These are phyloP conservation scores for Neopelma chrysocephalum DNA, from an alignment of 2,797 vertebrate genomes.

Conservation along the genomic window DNA sequence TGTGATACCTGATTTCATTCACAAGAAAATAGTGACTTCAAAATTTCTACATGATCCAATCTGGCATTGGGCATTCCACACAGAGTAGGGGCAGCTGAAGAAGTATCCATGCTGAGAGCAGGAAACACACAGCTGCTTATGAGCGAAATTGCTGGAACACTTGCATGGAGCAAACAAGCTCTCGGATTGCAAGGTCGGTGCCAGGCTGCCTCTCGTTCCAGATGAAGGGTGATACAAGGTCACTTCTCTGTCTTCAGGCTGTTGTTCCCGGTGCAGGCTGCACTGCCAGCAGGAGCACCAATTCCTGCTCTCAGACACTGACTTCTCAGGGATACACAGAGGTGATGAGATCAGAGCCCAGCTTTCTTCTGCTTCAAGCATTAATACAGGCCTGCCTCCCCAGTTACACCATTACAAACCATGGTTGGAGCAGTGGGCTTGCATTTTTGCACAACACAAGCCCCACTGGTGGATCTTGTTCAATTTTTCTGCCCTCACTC, in stretches of 20 bases:
- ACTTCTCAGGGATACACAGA: not conserved
- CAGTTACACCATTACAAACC: not conserved
- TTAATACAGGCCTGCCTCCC: not conserved
- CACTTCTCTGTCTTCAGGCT: not conserved
- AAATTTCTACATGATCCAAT: not conserved
- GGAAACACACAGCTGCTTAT: not conserved
- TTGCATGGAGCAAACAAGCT: not conserved
- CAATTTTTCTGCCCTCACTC: not conserved
- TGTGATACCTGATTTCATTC: rapidly evolving
- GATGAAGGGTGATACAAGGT: not conserved
- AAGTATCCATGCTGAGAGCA: not conserved
- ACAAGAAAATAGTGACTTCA: not conserved
- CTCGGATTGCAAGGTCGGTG: not conserved
- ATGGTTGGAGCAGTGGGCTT: rapidly evolving
- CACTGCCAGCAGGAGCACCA: not conserved
- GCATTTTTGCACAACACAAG: not conserved
- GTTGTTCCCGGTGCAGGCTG: not conserved
- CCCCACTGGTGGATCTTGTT: not conserved
- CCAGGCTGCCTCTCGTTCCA: not conserved
- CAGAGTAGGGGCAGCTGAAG: not conserved
- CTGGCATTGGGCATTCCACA: not conserved
- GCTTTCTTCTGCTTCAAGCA: not conserved
- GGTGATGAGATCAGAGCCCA: not conserved
- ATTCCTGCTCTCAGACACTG: not conserved
- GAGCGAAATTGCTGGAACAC: not conserved